Evolutionary conservation across 2,888 invertebrate genomes (phyloP).

Genomic region (Onthophagus sagittarius): DNA sequence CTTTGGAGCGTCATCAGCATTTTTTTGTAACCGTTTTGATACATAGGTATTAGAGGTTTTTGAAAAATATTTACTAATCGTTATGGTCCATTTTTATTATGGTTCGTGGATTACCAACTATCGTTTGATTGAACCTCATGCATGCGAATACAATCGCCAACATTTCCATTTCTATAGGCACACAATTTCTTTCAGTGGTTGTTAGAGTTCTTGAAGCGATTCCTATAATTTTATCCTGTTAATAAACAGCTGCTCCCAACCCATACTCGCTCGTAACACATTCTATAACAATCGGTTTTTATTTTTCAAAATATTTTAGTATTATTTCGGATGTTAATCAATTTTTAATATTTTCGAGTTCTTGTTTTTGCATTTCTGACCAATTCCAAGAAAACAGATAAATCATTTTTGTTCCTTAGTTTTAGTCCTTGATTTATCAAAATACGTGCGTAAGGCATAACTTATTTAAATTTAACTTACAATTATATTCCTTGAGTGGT

Average conservation of each 20-base stretch:
- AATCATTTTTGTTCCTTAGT: conserved; percentile 30
- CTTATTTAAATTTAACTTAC: conserved; percentile 31
- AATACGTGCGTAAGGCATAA: conserved; percentile 27
- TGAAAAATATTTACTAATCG: neutral
- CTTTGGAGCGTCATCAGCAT: conserved; percentile 13
- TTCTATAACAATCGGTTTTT: conserved; percentile 13
- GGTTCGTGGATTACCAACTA: neutral
- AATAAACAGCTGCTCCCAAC: neutral
- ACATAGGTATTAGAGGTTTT: neutral
- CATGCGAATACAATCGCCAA: conserved; percentile 6
- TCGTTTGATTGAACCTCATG: conserved; percentile 3
- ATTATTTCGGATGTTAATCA: neutral
- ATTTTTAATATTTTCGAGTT: conserved; percentile 1
- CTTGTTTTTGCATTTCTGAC: conserved; percentile 2
- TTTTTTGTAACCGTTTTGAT: conserved; percentile 10
- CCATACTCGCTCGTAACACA: neutral
- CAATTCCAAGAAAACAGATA: conserved; percentile 31
- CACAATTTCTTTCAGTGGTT: neutral
- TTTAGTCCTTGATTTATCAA: conserved; percentile 30
- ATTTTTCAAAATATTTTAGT: conserved; percentile 16
- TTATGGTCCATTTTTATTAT: neutral
- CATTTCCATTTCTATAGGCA: conserved; percentile 1
- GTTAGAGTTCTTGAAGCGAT: neutral
- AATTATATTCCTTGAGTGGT: conserved; percentile 18
- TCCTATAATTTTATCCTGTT: neutral